phyloP scores from a whole-genome alignment of 1,140 invertebrate genomes.

The Drosophila subpulchrella region DNA sequence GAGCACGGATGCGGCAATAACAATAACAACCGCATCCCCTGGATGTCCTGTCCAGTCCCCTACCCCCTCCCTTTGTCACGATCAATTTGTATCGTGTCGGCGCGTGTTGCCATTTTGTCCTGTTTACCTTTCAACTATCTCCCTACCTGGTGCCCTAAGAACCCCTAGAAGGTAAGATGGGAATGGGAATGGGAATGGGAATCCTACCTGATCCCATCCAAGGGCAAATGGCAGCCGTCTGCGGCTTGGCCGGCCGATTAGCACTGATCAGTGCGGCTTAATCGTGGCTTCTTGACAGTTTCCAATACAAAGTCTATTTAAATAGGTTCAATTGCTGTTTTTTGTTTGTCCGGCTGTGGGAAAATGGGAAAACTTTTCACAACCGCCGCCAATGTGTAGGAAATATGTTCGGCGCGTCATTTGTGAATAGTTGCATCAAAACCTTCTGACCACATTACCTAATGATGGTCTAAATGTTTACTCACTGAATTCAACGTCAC shows the following conservation, averaged over 20 bases:
- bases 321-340: conserved; percentile 73
- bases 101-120: conserved; percentile 72
- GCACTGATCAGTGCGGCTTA: conserved; percentile 68
- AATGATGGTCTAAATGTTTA: conserved; percentile 26
- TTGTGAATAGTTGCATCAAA: conserved; percentile 56
- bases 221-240: conserved; percentile 36
- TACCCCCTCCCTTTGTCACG: conserved; percentile 44
- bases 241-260: conserved; percentile 53
- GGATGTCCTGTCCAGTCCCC: conserved; percentile 24
- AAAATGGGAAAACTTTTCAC: conserved; percentile 66
- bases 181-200: background rate
- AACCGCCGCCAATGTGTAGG: conserved; percentile 48
- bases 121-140: conserved; percentile 53
- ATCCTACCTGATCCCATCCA: conserved; percentile 38
- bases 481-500: conserved; percentile 21
- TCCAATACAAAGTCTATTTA: conserved; percentile 69
- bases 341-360: conserved; percentile 57
- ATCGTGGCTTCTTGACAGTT: conserved; percentile 77
- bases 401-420: conserved; percentile 43
- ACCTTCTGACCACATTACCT: conserved; percentile 19
- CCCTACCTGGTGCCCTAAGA: conserved; percentile 47
- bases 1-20: conserved; percentile 37
- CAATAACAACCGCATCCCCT: conserved; percentile 47
- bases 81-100: conserved; percentile 76
- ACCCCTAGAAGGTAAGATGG: too few species aligned